Percentiles rank a stretch among this genome's conserved stretches.
phyloP scores from a whole-genome alignment of 2,888 invertebrate genomes.

The Tetropium fuscum region DNA sequence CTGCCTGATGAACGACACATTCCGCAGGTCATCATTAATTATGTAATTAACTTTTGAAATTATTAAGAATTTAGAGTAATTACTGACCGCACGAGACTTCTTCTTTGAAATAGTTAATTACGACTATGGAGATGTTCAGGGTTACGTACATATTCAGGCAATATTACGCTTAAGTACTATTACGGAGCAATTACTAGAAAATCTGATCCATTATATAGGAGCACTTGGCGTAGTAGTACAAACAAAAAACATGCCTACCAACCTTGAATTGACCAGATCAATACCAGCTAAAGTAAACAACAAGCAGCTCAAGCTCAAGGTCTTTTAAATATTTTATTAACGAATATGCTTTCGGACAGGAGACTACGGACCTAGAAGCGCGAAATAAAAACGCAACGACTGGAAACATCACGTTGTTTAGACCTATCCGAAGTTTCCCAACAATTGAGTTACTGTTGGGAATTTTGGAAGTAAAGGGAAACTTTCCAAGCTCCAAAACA shows the following conservation, averaged over 20 bases:
- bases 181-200: no score
- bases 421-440: slow-evolving; percentile 24
- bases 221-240: neutral
- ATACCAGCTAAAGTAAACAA: slow-evolving; percentile 16
- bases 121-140: no score
- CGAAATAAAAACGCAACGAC: slow-evolving; percentile 14
- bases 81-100: neutral
- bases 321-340: slow-evolving; percentile 25
- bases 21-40: neutral
- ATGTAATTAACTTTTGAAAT: neutral
- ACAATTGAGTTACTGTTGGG: slow-evolving; percentile 31
- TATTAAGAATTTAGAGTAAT: neutral
- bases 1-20: neutral
- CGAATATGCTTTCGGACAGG: slow-evolving; percentile 11
- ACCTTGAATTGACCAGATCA: slow-evolving; percentile 11
- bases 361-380: slow-evolving; percentile 5
- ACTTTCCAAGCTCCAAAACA: slow-evolving; percentile 15
- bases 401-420: slow-evolving; percentile 30
- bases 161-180: no score
- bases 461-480: slow-evolving; percentile 22
- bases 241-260: neutral
- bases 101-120: neutral
- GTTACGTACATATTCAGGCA: no score
- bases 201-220: no score
- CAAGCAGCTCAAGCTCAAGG: slow-evolving; percentile 10